Evolutionary conservation across 2,888 invertebrate species (phyloP).

Genomic region (Drosophila tripunctata): DNA sequence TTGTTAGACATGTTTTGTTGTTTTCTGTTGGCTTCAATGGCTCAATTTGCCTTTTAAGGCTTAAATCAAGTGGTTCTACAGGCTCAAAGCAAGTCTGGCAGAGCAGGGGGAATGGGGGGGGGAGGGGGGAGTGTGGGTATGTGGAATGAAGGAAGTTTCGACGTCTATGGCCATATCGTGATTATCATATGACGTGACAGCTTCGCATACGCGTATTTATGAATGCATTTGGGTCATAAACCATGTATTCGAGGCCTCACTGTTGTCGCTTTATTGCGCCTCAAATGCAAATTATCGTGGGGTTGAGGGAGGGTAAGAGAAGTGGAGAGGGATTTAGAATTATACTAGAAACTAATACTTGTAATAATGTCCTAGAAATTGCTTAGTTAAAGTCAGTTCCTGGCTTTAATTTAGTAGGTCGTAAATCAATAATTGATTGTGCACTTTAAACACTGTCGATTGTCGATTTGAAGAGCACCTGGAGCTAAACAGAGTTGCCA

Average conservation of each 20-base stretch:
- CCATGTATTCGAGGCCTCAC: conserved; percentile 44
- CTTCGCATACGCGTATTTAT: conserved; percentile 70
- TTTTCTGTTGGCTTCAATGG: conserved; percentile 61
- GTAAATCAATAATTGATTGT: conserved; percentile 10
- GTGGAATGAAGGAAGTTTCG: not conserved
- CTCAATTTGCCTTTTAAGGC: conserved; percentile 66
- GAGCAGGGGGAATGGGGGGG: not conserved
- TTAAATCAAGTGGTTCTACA: conserved; percentile 8
- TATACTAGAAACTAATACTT: not conserved
- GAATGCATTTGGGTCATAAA: conserved; percentile 81
- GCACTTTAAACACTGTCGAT: not conserved
- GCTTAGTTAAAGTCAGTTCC: not conserved
- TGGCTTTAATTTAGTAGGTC: not conserved
- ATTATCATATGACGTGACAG: conserved; percentile 83
- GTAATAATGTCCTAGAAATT: conserved; percentile 24
- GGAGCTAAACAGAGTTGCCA: not conserved
- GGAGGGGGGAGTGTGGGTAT: not conserved
- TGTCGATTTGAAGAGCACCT: not conserved
- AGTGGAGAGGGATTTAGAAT: not conserved
- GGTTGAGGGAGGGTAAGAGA: conserved; percentile 3
- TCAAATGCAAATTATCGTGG: conserved; percentile 49
- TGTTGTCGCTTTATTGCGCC: conserved; percentile 36
- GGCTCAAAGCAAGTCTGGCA: not conserved
- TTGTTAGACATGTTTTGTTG: conserved; percentile 39
- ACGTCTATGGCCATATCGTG: conserved; percentile 57